Percentiles rank a stretch among this genome's conserved stretches.
Evolutionary conservation across 2,888 invertebrate genomes (phyloP).

Genomic region (Mechanitis messenoides): DNA sequence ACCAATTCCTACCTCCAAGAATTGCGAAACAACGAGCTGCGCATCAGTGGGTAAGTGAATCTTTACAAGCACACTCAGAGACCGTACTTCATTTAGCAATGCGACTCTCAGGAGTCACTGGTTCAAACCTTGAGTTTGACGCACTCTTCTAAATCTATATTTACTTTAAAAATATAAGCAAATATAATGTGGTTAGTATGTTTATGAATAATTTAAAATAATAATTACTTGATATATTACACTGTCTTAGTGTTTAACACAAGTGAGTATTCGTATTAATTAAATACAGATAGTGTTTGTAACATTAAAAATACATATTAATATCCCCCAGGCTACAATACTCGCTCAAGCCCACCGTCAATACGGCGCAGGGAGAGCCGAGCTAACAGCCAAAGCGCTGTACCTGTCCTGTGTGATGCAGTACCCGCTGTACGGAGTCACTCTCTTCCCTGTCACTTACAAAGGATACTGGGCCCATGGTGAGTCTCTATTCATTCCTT

Average conservation of each 20-base stretch:
- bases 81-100: no score
- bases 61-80: neutral
- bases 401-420: conserved; percentile 98
- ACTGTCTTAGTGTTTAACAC: no score
- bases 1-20: conserved; percentile 90
- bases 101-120: no score
- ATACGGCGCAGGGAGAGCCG: conserved; percentile 94
- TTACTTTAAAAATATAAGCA: no score
- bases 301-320: no score
- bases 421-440: conserved; percentile 93
- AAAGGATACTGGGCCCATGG: conserved; percentile 96
- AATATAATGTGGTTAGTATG: no score
- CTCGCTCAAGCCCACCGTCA: conserved; percentile 92
- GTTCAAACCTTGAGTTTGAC: no score
- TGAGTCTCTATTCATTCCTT: conserved; percentile 39
- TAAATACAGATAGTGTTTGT: no score
- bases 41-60: conserved; percentile 86
- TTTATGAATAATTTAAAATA: no score
- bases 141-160: no score
- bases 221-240: no score
- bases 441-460: conserved; percentile 91
- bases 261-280: no score
- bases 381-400: conserved; percentile 93
- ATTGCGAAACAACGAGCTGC: conserved; percentile 86
- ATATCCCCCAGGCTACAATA: conserved; percentile 79